Evolutionary conservation across 2,113 vertebrate genomes (phyloP), one percentile per base, ranked within the genome.

Genomic region (Ophiodon elongatus): DNA sequence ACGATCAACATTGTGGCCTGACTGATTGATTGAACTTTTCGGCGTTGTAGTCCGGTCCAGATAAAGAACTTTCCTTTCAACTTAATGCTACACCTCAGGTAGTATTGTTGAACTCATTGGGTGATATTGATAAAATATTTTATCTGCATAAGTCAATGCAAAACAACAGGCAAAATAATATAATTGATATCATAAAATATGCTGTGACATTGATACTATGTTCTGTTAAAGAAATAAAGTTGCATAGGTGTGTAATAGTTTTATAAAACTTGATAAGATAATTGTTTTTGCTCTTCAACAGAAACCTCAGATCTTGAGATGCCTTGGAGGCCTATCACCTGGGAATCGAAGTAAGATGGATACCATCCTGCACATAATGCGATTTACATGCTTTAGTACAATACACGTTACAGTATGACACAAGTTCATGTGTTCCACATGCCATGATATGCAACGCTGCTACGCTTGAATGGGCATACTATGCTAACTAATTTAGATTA

Each of bases 301-400:
- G 31, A 70, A 43, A 72, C 57, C 13, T 10, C 35, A 29, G 80
- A 89, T 21, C 39, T 93, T 8, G 88, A 91, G 79, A 89, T 37
- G 45, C 94, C 94, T 0, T 94, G 94, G 94, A 92, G 93, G 70
- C 81, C n/a, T 7, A 14, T 93, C 2, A 45, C 13, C 39, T 94
- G 94, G 94, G 70, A 83, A 37, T 41, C 78, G 35, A 41, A 74
- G 94, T 94, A 85, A 85, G 91, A 23, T 27, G 8, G 7, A 27
- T 9, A 47, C 54, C 10, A 27, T 47, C 29, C 37, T 63, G 10
- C 25, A 39, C 29, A n/a, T 19, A 23, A 17, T 41, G 4, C 10
- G 45, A 9, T 43, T 17, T 25, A 31, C 10, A 47, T 33, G 27
- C 10, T 69, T 33, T 33, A 23, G 4, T n/a, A 35, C 11, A 35